phyloP scores from a whole-genome alignment of 2,113 vertebrate species.

The Speoplatyrhinus poulsoni region DNA sequence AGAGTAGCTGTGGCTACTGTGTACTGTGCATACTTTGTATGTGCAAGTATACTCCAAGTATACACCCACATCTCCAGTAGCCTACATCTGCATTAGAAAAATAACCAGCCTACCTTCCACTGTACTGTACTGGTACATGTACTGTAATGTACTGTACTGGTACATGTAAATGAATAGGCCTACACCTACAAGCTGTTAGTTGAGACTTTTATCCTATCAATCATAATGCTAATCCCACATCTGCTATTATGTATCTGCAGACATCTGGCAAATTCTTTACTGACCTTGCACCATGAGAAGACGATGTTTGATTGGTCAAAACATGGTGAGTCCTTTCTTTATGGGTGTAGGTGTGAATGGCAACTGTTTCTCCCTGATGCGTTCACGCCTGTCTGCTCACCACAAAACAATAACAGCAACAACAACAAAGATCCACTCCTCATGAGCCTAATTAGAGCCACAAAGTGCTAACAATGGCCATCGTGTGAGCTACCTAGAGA shows the following conservation, averaged over 20 bases:
- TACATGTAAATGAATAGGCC: too few relatives aligned
- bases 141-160: too few relatives aligned
- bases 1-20: too few relatives aligned
- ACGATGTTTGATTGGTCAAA: constrained; percentile 15
- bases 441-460: constrained; percentile 69
- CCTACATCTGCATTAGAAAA: too few relatives aligned
- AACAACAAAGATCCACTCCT: constrained; percentile 42
- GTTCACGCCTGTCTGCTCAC: constrained; percentile 67
- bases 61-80: too few relatives aligned
- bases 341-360: constrained; percentile 8
- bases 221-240: not conserved
- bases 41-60: too few relatives aligned
- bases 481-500: constrained; percentile 29
- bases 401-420: constrained; percentile 50
- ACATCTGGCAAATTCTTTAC: constrained; percentile 1
- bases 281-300: constrained; percentile 9
- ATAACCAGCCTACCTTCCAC: too few relatives aligned
- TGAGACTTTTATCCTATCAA: not conserved
- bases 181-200: too few relatives aligned
- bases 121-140: too few relatives aligned
- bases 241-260: constrained; percentile 10
- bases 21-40: too few relatives aligned
- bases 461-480: constrained; percentile 46
- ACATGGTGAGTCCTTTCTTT: constrained; percentile 13
- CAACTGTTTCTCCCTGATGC: constrained; percentile 30